Percentiles rank a stretch among this genome's conserved stretches.
These are phyloP conservation scores for Idaea dimidiata DNA, from an alignment of 2,888 invertebrate genomes.

Conservation along the genomic window DNA sequence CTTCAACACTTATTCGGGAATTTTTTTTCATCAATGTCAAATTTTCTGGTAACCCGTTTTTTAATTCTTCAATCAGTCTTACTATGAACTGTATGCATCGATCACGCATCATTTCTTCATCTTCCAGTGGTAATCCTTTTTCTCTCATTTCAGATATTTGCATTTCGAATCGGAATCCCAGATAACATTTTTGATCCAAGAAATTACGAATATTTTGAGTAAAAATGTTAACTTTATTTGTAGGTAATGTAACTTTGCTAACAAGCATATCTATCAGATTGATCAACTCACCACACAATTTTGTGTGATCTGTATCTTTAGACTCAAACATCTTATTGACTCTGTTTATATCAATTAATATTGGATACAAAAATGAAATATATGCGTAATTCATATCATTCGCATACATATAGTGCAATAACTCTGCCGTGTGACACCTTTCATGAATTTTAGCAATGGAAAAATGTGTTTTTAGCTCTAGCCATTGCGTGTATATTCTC, in stretches of 20 bases:
- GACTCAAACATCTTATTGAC: constrained; percentile 21
- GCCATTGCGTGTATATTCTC: constrained; percentile 20
- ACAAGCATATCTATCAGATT: constrained; percentile 20
- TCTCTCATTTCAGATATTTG: constrained; percentile 12
- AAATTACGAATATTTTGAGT: constrained; percentile 17
- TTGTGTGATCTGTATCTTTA: constrained; percentile 17
- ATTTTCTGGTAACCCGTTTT: constrained; percentile 16
- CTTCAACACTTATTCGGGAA: constrained; percentile 12
- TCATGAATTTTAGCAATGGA: constrained; percentile 18
- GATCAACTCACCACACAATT: constrained; percentile 16
- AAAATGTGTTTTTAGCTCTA: constrained; percentile 24
- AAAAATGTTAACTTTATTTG: constrained; percentile 20
- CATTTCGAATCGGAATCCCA: constrained; percentile 16
- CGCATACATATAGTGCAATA: constrained; percentile 23
- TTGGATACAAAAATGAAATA: constrained; percentile 22
- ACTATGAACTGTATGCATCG: constrained; percentile 15
- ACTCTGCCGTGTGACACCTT: constrained; percentile 24
- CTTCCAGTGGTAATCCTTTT: constrained; percentile 15
- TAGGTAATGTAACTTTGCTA: constrained; percentile 17
- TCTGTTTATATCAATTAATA: constrained; percentile 20
- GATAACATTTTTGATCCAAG: constrained; percentile 14
- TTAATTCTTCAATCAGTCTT: constrained; percentile 12
- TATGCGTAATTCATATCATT: constrained; percentile 24
- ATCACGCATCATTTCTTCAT: constrained; percentile 15
- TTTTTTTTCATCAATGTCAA: constrained; percentile 13